Evolutionary conservation across 2,113 vertebrate genomes (phyloP).

Genomic region (Cynopterus brachyotis): DNA sequence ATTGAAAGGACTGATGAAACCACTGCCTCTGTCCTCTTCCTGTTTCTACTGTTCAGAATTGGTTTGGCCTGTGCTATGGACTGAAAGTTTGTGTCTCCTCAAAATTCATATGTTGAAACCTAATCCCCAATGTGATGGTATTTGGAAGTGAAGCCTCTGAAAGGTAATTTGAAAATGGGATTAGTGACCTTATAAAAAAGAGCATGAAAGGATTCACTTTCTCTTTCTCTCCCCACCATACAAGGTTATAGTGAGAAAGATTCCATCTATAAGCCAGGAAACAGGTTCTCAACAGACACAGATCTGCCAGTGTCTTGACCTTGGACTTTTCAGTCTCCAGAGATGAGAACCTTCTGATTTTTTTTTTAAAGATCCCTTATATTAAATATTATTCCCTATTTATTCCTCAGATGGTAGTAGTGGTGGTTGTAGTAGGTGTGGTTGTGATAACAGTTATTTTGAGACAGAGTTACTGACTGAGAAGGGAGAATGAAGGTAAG

Average conservation of each 20-base stretch:
- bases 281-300: not conserved
- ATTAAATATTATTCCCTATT: not conserved
- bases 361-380: not conserved
- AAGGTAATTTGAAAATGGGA: not conserved
- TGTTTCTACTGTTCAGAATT: not conserved
- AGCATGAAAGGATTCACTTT: not conserved
- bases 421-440: not conserved
- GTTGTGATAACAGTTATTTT: not conserved
- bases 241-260: not conserved
- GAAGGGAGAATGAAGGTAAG: not conserved
- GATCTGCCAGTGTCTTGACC: not conserved
- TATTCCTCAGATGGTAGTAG: not conserved
- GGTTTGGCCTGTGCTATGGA: not conserved
- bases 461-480: not conserved
- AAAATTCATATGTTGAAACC: not conserved
- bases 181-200: not conserved
- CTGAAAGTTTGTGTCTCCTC: not conserved
- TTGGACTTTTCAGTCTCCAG: not conserved
- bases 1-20: not conserved
- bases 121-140: not conserved
- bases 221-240: not conserved
- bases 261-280: not conserved
- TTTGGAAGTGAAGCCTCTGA: not conserved
- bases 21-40: not conserved
- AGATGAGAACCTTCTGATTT: rapidly evolving